Conservation (phyloP, 2,888 invertebrate genomes). For the Acleris holmiana region DNA sequence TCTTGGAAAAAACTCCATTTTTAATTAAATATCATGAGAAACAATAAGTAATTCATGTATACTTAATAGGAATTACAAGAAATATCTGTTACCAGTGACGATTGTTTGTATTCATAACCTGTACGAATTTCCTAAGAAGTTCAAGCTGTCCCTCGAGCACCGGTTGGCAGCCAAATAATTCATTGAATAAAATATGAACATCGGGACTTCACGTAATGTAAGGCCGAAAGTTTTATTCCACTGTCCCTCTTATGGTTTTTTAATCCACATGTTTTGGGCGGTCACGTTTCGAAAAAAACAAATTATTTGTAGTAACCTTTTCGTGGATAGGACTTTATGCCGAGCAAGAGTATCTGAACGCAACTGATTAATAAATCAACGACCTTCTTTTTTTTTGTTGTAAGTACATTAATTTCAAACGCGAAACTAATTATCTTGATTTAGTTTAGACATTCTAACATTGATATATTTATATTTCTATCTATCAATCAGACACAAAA, state of each 20-base stretch:
- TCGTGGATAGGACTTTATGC: too few relatives aligned
- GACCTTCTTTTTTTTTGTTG: too few relatives aligned
- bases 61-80: background rate
- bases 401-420: too few relatives aligned
- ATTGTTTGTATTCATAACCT: background rate
- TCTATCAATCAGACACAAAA: too few relatives aligned
- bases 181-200: slow-evolving; percentile 30
- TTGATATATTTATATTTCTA: too few relatives aligned
- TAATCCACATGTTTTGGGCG: slow-evolving; percentile 11
- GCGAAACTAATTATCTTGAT: too few relatives aligned
- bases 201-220: slow-evolving; percentile 21
- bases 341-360: too few relatives aligned
- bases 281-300: slow-evolving; percentile 14
- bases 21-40: background rate
- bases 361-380: too few relatives aligned
- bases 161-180: slow-evolving; percentile 29
- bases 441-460: too few relatives aligned
- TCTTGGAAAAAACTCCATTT: background rate
- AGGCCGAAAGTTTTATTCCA: slow-evolving; percentile 26
- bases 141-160: slow-evolving; percentile 1
- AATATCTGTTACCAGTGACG: background rate
- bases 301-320: background rate
- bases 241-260: slow-evolving; percentile 19
- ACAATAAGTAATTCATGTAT: too few relatives aligned
- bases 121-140: background rate